Evolutionary conservation across 1,140 invertebrate species (phyloP).

Genomic region (Cotesia typhae): DNA sequence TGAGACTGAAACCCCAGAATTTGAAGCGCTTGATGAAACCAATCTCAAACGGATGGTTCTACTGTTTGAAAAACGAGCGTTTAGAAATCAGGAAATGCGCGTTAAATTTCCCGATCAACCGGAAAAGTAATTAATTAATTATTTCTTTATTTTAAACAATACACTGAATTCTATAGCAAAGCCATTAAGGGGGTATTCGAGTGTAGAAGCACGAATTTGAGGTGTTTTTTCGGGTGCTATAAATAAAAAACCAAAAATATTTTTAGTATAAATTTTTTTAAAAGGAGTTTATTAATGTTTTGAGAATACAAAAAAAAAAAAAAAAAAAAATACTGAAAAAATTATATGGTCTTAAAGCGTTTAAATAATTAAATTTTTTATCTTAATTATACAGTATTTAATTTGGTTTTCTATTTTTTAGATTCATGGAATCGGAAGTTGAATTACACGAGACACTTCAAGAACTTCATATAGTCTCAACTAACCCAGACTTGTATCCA

Average conservation of each 20-base stretch:
- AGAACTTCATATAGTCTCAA: slow-evolving; percentile 93
- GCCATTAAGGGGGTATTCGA: too few relatives aligned
- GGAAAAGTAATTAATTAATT: slow-evolving; percentile 75
- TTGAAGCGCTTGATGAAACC: slow-evolving; percentile 86
- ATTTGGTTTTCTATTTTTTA: slow-evolving; percentile 50
- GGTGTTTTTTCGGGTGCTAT: too few relatives aligned
- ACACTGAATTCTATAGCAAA: too few relatives aligned
- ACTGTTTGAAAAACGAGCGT: slow-evolving; percentile 91
- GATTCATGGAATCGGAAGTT: slow-evolving; percentile 99
- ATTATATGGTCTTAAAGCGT: neutral
- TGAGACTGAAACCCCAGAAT: slow-evolving; percentile 81
- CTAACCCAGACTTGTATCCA: slow-evolving; percentile 94
- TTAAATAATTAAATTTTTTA: neutral
- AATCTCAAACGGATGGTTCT: slow-evolving; percentile 88
- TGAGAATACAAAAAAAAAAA: too few relatives aligned
- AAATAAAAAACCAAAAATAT: too few relatives aligned
- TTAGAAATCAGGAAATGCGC: slow-evolving; percentile 97
- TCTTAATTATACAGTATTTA: slow-evolving; percentile 4
- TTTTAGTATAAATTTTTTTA: too few relatives aligned
- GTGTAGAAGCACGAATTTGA: too few relatives aligned
- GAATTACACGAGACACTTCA: slow-evolving; percentile 92
- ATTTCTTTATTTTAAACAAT: too few relatives aligned
- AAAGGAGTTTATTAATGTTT: too few relatives aligned
- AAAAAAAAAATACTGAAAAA: too few relatives aligned
- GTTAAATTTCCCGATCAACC: slow-evolving; percentile 98